phyloP scores from a whole-genome alignment of 2,113 vertebrate genomes.

The Trematocara unimaculatum region DNA sequence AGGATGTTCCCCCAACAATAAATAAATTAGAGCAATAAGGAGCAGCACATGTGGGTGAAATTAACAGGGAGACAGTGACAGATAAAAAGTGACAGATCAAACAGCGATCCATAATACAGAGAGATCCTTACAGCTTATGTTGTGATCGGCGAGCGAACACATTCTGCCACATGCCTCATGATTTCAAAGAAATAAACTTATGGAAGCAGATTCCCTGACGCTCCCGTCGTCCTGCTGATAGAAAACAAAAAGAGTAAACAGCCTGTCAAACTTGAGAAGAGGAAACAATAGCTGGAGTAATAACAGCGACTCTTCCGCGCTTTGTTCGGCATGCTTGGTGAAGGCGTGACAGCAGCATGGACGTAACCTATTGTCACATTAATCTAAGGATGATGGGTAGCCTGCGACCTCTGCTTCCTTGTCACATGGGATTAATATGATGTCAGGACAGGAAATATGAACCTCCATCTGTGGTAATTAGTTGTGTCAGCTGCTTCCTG shows the following conservation, averaged over 20 bases:
- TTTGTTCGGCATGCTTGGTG: neutral
- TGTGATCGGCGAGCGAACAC: neutral
- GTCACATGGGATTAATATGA: constrained; percentile 38
- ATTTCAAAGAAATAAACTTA: constrained; percentile 2
- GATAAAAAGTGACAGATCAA: neutral
- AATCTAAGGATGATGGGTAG: constrained; percentile 43
- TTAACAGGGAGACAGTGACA: neutral
- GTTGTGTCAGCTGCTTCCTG: constrained; percentile 17
- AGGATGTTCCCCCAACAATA: neutral
- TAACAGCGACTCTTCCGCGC: neutral
- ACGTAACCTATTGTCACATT: constrained; percentile 38
- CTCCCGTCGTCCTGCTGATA: neutral
- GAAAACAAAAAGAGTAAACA: neutral
- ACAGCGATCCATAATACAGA: neutral
- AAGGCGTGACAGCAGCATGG: neutral
- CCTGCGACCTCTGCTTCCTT: neutral
- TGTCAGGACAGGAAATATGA: constrained; percentile 37
- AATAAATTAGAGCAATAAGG: neutral
- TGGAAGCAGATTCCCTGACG: neutral
- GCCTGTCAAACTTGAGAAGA: neutral
- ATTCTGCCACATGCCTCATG: neutral
- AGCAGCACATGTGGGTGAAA: neutral
- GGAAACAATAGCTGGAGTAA: neutral
- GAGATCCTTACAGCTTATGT: neutral
- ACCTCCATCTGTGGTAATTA: constrained; percentile 24